Evolutionary conservation across 1,140 invertebrate species (phyloP), one percentile per base, ranked within the genome.

Genomic region (Leucophenga varia): DNA sequence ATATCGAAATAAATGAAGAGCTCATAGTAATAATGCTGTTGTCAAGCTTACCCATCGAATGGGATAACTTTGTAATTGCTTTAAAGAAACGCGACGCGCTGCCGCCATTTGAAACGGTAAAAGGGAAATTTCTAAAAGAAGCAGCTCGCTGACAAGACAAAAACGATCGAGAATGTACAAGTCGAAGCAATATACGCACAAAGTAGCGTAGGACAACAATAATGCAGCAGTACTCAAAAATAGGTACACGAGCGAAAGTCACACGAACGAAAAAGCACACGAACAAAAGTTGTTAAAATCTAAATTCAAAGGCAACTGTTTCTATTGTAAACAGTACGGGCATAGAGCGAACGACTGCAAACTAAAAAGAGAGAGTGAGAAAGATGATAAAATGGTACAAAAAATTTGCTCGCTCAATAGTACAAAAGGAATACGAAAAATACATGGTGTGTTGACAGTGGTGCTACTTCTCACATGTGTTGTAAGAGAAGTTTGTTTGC

Each of bases 1-100:
- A 39, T 18, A 28, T 47, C n/a, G 6, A 21, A 37, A 21, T 47
- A 3, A 19, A 47, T 2, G 44, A 47, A 2, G 44, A 47, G 14
- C 21, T 47, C 13, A 21, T 19, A 14, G 36, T 47, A n/a, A 47
- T 47, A 3, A 47, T 47, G 18, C 14, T 46, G 34, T 21, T 46
- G 14, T 46, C 43, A 9, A 46, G 43, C 13, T 18, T 46, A n/a
- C 43, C 43, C 5, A 14, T 38, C 4, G 12, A 3, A 3, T 46
- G 17, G 17, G 43, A 46, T 9, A 46, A 22, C 21, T 44, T 46
- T 22, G 20, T 46, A 5, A 19, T 46, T 8, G 43, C 32, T 12
- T 8, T 46, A 25, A 34, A 46, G 25, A 37, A 34, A 4, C 28
- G 44, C 3, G 44, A 46, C 21, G 20, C 3, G 19, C 17, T 46